Conservation (phyloP, 2,113 vertebrate species). For the Bostrychus sinensis region DNA sequence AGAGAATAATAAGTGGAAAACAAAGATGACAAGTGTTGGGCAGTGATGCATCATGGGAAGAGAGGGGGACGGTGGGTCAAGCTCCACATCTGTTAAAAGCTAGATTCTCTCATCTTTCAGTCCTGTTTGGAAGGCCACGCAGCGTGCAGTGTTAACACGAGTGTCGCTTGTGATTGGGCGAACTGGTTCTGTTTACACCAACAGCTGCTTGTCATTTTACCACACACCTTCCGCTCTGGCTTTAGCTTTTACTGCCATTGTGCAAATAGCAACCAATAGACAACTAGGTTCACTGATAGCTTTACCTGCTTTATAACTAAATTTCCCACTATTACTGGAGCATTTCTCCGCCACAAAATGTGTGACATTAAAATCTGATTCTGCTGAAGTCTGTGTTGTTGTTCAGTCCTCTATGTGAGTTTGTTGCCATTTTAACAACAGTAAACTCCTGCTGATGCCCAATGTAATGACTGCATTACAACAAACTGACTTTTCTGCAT, state of each 20-base stretch:
- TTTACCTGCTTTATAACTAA: background rate
- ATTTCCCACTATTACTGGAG: too few relatives aligned
- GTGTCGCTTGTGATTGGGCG: background rate
- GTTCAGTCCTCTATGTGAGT: too few relatives aligned
- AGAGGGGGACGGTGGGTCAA: slow-evolving; percentile 31
- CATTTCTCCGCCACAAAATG: too few relatives aligned
- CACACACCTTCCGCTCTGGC: background rate
- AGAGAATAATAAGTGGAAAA: slow-evolving; percentile 61
- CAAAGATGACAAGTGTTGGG: slow-evolving; percentile 52
- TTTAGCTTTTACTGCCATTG: background rate
- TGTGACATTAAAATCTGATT: too few relatives aligned
- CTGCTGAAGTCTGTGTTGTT: too few relatives aligned
- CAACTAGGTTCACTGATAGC: background rate
- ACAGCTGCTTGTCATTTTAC: slow-evolving; percentile 29
- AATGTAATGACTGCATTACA: too few relatives aligned
- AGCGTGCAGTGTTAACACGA: slow-evolving; percentile 1
- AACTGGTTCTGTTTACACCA: slow-evolving; percentile 27
- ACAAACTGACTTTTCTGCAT: too few relatives aligned
- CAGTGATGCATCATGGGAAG: slow-evolving; percentile 47
- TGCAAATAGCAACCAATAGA: background rate
- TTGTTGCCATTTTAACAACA: too few relatives aligned
- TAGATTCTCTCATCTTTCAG: slow-evolving; percentile 29
- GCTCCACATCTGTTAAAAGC: slow-evolving; percentile 53
- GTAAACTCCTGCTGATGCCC: too few relatives aligned
- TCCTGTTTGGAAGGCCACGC: slow-evolving; percentile 36